Evolutionary conservation across 2,113 vertebrate species (phyloP).

Genomic region (Rhineura floridana): DNA sequence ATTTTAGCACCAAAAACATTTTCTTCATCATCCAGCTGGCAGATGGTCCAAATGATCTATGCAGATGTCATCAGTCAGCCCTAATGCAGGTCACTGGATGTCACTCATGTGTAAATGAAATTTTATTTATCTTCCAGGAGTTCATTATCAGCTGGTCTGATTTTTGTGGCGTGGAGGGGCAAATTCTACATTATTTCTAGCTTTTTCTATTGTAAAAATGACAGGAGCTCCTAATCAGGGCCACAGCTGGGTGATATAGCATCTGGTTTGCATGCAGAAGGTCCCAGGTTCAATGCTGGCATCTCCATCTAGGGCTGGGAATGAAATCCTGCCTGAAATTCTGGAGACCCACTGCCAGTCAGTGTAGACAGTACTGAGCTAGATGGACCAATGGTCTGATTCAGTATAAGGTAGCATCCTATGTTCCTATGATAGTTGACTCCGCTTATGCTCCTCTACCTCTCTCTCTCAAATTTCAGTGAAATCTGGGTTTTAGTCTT

Average conservation of each 20-base stretch:
- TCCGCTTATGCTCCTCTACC: not conserved
- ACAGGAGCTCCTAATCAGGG: too few species aligned
- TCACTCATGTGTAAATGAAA: not conserved
- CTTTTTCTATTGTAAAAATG: too few species aligned
- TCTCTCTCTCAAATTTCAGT: not conserved
- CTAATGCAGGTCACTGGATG: not conserved
- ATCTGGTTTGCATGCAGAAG: too few species aligned
- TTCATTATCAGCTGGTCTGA: not conserved
- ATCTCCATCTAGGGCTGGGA: too few species aligned
- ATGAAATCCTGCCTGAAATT: too few species aligned
- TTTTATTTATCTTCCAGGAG: not conserved
- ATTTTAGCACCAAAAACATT: not conserved
- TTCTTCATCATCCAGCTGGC: not conserved
- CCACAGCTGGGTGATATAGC: too few species aligned
- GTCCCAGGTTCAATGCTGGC: too few species aligned
- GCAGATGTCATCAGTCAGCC: not conserved
- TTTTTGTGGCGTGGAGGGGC: not conserved
- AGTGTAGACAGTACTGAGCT: too few species aligned
- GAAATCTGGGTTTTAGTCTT: not conserved
- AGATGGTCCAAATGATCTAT: not conserved
- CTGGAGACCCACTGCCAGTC: too few species aligned
- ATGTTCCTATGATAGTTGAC: too few species aligned
- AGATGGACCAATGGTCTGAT: too few species aligned
- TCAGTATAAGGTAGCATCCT: too few species aligned
- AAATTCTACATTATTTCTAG: not conserved